Conservation (phyloP, 2,888 invertebrate genomes). For the Agrochola litura region DNA sequence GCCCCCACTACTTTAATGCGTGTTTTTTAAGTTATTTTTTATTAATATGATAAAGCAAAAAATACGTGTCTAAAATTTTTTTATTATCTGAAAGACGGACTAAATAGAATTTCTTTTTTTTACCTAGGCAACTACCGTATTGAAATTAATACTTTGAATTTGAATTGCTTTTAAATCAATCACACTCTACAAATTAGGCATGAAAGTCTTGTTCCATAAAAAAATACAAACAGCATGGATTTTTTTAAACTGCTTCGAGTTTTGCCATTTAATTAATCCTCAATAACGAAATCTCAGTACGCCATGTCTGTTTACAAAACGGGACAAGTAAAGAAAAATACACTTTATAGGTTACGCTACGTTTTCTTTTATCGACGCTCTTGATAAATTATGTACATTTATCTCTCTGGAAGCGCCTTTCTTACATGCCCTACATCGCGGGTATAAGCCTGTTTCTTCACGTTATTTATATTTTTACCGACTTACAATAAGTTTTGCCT, state of each 20-base stretch:
- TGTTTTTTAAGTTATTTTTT: too few relatives aligned
- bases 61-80: too few relatives aligned
- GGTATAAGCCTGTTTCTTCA: slow-evolving; percentile 8
- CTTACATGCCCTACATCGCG: slow-evolving; percentile 38
- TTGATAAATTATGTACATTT: slow-evolving; percentile 57
- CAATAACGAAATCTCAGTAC: background rate
- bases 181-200: background rate
- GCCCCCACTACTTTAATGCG: too few relatives aligned
- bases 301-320: slow-evolving; percentile 36
- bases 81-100: too few relatives aligned
- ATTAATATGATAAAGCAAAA: too few relatives aligned
- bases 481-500: slow-evolving; percentile 25
- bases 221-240: background rate
- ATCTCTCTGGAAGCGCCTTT: slow-evolving; percentile 35
- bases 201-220: background rate
- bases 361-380: slow-evolving; percentile 46
- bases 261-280: background rate
- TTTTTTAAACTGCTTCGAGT: background rate
- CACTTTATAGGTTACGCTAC: slow-evolving; percentile 18
- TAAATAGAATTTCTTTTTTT: too few relatives aligned
- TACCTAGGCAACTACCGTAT: too few relatives aligned
- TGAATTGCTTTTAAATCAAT: background rate
- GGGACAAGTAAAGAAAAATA: slow-evolving; percentile 32
- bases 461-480: slow-evolving; percentile 38
- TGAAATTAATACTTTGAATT: background rate